Evolutionary conservation across 2,888 invertebrate genomes (phyloP).

Genomic region (Meloe dianella): DNA sequence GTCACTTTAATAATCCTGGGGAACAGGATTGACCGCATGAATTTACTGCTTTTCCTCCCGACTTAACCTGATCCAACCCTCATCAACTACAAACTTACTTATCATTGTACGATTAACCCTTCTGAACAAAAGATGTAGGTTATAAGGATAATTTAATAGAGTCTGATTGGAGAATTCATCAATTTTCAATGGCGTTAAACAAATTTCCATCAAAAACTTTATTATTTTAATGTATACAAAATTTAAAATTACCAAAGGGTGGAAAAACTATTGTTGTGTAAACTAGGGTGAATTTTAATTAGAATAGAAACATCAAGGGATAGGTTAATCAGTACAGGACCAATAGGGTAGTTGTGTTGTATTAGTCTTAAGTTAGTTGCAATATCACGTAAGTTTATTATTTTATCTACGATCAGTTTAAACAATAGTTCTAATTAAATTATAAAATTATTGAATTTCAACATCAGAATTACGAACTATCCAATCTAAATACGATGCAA

Average conservation of each 20-base stretch:
- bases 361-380: background rate
- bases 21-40: conserved; percentile 5
- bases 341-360: background rate
- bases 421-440: background rate
- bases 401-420: background rate
- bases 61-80: conserved; percentile 3
- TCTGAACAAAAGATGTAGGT: background rate
- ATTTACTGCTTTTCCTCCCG: background rate
- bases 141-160: background rate
- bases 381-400: background rate
- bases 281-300: conserved; percentile 1
- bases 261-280: background rate
- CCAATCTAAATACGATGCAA: conserved; percentile 41
- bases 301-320: background rate
- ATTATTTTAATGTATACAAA: background rate
- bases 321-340: background rate
- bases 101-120: background rate
- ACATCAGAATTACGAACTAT: conserved; percentile 42
- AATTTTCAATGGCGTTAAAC: too few relatives aligned
- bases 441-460: conserved; percentile 12
- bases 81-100: conserved; percentile 2
- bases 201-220: background rate
- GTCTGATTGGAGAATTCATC: background rate
- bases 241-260: background rate
- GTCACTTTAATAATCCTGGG: background rate